Base-by-base conservation (phyloP, 1,140 invertebrate species). In the Drosophila eugracilis region DNA sequence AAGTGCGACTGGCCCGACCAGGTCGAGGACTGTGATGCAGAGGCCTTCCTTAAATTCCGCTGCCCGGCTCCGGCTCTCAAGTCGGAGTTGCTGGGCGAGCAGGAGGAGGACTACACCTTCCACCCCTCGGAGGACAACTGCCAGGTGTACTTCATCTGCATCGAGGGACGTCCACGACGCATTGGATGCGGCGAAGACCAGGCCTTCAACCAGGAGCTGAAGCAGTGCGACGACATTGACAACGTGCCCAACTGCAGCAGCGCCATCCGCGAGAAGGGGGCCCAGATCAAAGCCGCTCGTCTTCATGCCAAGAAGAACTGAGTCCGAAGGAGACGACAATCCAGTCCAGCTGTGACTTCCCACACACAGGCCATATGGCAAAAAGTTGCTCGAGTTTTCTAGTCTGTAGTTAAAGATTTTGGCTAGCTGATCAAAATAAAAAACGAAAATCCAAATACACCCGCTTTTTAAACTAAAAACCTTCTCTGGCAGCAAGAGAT, bases 1-100 rank as follows among this genome's bases (percentile, higher is more conserved):
- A 92, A 60, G 30, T 98, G 97, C 88, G 96, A 97, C 67, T 98
- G 97, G 97, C 96, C 96, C 2, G 96, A 97, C 92, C 93, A 96
- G 89, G 96, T 96, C 0, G 84, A 93, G 4, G 94, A 95, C 28
- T 97, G 96, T 71, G 95, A 97, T 84, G 95, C 94, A 41, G 96
- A 96, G 94, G 93, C 94, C 12, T 96, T 93, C 84, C 92, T 96
- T 12, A 94, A 94, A 30, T 96, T 96, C 91, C 92, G 91, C 1
- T 96, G 95, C 78, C 95, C 95, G 0, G 92, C 89, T 1, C 92
- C 91, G 34, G 91, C 75, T 34, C 91, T 92, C 17, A 93, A 93
- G 34, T 91, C 91, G 0, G 90, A 91, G 7, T 26, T 85, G 26
- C 53, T 91, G 12, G 90, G 90, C 21, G 88, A 84, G 28, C 89